Evolutionary conservation across 2,113 vertebrate species (phyloP), one percentile per base, ranked within the genome.

Genomic region (Sapayoa aenigma): DNA sequence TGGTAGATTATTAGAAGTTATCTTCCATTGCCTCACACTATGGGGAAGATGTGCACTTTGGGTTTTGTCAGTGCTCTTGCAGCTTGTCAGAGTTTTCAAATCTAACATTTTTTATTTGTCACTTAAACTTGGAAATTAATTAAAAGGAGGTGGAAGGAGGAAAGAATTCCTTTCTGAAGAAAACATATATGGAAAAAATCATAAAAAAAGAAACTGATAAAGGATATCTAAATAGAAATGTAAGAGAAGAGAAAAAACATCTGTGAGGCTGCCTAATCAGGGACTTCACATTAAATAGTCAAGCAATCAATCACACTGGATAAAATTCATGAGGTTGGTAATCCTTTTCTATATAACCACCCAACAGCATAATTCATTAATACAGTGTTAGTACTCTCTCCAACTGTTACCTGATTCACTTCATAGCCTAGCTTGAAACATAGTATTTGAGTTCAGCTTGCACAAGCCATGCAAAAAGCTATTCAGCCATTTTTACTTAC

Each of bases 281-380:
- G 22, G 56, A 90, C 76, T 90, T 78, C 66, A 77, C 65, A 53
- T 94, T 92, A 94, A 96, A 88, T 31, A 90, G 85, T 90, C 85
- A 92, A 83, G 88, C 85, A 95, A 96, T 96, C 87, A 92, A 84
- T 96, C 90, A 93, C 65, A 74, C 65, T 58, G 60, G 53, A 75
- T 94, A 90, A 94, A 95, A 95, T 87, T 78, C n/a, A 65, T 75
- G 76, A 62, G 35, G 49, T 10, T 90, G 53, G 52, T 86, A 93
- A 93, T 84, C 87, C 90, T 72, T 86, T 91, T 69, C 90, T 71
- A 15, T 52, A 37, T 78, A 93, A 72, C 60, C 65, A 81, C 31
- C 58, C 55, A 86, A 44, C 28, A 88, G 14, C 88, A 80, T 74
- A 86, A 81, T 75, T 96, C 22, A 52, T 68, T 56, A 68, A 39